Evolutionary conservation across 2,797 vertebrate species (phyloP), one percentile per base, ranked within the genome.

Genomic region (Chelon labrosus): DNA sequence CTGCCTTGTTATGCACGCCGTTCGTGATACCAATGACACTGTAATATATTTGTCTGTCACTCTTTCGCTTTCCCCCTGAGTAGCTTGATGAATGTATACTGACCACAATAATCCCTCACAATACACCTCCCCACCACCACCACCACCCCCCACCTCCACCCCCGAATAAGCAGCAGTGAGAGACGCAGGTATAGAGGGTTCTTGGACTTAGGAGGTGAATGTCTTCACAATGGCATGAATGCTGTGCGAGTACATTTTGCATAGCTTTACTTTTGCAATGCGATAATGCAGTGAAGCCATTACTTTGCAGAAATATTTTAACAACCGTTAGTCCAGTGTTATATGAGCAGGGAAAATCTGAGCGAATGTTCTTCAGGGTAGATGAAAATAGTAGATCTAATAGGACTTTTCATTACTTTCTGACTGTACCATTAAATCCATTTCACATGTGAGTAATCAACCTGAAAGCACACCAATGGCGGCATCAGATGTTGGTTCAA

Each of bases 21-120:
- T 62, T 65, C 47, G 57, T 52, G 44, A 75, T 53, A 64, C 62
- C 52, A 65, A 39, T 83, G 84, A 86, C 85, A 90, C 63, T 49
- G 51, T 89, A 89, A 92, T 90, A 72, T 89, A 92, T 91, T 88
- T 88, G 80, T 89, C 87, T 89, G 85, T 91, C 89, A 84, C 79
- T 85, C 81, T 62, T 72, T 77, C 75, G 87, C 76, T 81, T 80
- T 70, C 67, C 85, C 86, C 74, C 66, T 73, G 80, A 81, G 80
- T 77, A 70, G 68, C 80, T 84, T 92, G 89, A 93, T 92, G 83
- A 88, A 92, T 92, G 90, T 87, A 79, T 7, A 7, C 65, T 60
- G 71, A 77, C 64, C 55, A 72, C 60, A 56, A 69, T 89, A 85
- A 89, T 80, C 70, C 70, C 69, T 77, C 65, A 75, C 31, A 31